Conservation (phyloP, 2,888 invertebrate genomes). For the Aleiodes leptofemur region DNA sequence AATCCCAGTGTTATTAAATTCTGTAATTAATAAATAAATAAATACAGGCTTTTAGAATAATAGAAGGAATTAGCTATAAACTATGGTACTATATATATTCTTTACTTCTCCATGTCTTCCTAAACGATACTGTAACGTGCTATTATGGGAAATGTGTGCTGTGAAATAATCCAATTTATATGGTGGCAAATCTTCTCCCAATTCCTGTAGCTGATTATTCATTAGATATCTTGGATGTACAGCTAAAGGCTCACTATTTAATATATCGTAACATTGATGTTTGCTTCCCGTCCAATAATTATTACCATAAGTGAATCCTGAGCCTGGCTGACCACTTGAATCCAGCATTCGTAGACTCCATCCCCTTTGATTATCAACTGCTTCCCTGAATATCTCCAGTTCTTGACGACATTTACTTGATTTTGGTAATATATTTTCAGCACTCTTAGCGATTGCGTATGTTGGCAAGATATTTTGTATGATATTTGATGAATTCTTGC, state of each 20-base stretch:
- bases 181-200: background rate
- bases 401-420: constrained; percentile 10
- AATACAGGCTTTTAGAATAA: background rate
- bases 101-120: constrained; percentile 13
- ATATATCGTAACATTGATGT: too few species aligned
- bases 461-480: background rate
- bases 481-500: background rate
- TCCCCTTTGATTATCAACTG: background rate
- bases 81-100: background rate
- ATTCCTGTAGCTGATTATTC: background rate
- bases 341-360: constrained; percentile 11
- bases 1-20: constrained; percentile 18
- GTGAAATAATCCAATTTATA: constrained; percentile 6
- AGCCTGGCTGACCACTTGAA: too few species aligned
- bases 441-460: constrained; percentile 4
- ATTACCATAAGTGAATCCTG: too few species aligned
- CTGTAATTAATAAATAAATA: constrained; percentile 7
- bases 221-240: background rate
- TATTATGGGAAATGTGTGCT: constrained; percentile 9
- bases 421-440: background rate
- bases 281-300: too few species aligned
- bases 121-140: constrained; percentile 9
- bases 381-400: constrained; percentile 1
- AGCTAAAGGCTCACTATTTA: background rate
- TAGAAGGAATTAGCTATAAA: background rate